Conservation (phyloP, 92 coral and sea anemone genomes). For the Porites cylindrica region DNA sequence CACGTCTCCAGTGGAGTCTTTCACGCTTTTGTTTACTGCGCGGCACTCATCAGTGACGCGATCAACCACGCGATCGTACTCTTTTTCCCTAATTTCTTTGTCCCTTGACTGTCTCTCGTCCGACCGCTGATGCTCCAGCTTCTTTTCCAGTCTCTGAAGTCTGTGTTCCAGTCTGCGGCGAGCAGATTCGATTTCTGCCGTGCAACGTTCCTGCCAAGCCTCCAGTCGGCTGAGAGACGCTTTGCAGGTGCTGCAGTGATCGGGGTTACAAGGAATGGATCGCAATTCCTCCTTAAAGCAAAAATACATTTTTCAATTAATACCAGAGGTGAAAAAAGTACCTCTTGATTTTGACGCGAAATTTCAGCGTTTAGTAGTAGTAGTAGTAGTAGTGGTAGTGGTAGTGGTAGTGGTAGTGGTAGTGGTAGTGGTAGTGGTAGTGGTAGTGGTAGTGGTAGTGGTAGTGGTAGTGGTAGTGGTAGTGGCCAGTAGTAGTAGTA, state of each 20-base stretch:
- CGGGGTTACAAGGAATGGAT: constrained; percentile 57
- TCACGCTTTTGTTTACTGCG: constrained; percentile 74
- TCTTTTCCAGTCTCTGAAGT: constrained; percentile 85
- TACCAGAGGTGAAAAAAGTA: no score
- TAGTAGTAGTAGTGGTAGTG: neutral
- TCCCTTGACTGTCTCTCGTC: constrained; percentile 64
- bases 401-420: neutral
- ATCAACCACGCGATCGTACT: constrained; percentile 71
- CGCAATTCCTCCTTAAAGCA: constrained; percentile 37
- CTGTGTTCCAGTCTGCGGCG: constrained; percentile 92
- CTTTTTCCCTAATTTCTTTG: constrained; percentile 46
- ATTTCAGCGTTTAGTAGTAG: neutral
- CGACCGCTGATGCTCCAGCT: constrained; percentile 82
- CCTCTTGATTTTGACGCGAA: no score
- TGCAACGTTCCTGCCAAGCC: constrained; percentile 96
- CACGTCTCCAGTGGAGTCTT: constrained; percentile 81
- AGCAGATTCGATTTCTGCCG: constrained; percentile 94
- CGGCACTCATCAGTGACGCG: constrained; percentile 86
- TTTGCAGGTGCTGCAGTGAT: constrained; percentile 72
- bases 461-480: neutral
- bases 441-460: neutral
- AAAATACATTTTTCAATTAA: neutral
- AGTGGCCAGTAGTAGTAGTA: neutral
- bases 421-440: neutral
- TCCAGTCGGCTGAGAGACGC: constrained; percentile 85